Percentiles rank a stretch among this genome's conserved stretches.
Conservation (phyloP, 2,888 invertebrate species). For the Meiosimyza platycephala region DNA sequence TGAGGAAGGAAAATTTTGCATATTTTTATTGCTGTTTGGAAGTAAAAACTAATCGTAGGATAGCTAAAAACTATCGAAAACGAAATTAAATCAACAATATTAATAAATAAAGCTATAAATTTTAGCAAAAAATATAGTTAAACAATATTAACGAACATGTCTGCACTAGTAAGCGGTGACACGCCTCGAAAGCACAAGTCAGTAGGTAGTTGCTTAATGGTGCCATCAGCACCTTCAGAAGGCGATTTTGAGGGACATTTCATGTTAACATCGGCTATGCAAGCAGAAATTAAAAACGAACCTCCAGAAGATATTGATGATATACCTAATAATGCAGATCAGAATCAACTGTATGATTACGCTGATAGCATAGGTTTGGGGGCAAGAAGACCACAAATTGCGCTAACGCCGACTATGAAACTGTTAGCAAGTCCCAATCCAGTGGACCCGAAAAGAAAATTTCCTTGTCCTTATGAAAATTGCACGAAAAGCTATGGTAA, state of each 20-base stretch:
- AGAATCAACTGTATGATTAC: neutral
- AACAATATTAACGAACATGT: slow-evolving; percentile 42
- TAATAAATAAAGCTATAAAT: slow-evolving; percentile 11
- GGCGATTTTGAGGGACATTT: slow-evolving; percentile 29
- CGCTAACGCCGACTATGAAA: slow-evolving; percentile 59
- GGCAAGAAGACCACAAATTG: slow-evolving; percentile 51
- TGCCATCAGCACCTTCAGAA: slow-evolving; percentile 39
- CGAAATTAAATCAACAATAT: neutral
- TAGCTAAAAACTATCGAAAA: neutral
- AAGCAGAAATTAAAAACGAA: slow-evolving; percentile 50
- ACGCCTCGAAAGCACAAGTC: slow-evolving; percentile 44
- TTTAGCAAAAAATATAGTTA: slow-evolving; percentile 22
- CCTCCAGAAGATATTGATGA: slow-evolving; percentile 54
- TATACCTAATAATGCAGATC: slow-evolving; percentile 24
- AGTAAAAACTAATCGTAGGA: slow-evolving; percentile 2
- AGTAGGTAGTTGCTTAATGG: slow-evolving; percentile 27
- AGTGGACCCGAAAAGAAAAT: slow-evolving; percentile 58
- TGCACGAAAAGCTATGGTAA: slow-evolving; percentile 64
- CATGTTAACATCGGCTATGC: slow-evolving; percentile 36
- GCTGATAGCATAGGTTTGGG: slow-evolving; percentile 29
- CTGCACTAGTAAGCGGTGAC: slow-evolving; percentile 41
- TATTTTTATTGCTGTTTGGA: slow-evolving; percentile 9
- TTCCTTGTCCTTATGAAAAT: slow-evolving; percentile 59
- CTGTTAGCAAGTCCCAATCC: slow-evolving; percentile 54
- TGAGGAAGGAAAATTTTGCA: slow-evolving; percentile 30